phyloP scores from a whole-genome alignment of 1,140 invertebrate species.

The Thaumatotibia leucotreta region DNA sequence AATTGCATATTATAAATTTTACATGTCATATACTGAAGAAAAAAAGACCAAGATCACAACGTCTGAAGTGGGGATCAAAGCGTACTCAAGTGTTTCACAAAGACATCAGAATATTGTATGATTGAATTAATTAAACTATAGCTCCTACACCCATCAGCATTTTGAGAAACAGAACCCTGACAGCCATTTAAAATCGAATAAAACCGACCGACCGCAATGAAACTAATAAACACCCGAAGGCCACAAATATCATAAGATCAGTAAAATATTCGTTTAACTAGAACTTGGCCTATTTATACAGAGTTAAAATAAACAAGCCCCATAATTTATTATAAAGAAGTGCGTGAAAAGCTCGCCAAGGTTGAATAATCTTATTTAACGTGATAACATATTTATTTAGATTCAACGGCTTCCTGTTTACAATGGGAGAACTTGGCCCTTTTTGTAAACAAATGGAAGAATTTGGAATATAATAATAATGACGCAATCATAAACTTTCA shows the following conservation, averaged over 20 bases:
- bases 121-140: no score
- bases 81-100: no score
- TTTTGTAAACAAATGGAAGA: neutral
- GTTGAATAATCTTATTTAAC: neutral
- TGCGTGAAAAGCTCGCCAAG: neutral
- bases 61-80: no score
- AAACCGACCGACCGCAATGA: neutral
- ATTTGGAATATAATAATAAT: neutral
- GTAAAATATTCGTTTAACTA: neutral
- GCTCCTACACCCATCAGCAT: no score
- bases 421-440: neutral
- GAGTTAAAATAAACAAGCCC: neutral
- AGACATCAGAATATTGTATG: no score
- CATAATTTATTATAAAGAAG: slow-evolving; percentile 1
- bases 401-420: neutral
- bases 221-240: slow-evolving; percentile 6
- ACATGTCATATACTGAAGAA: no score
- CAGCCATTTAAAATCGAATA: neutral
- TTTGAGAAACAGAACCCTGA: no score
- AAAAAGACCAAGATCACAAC: no score
- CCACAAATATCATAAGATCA: slow-evolving; percentile 3
- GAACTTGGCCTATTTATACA: slow-evolving; percentile 5
- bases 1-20: no score
- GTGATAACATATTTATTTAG: slow-evolving; percentile 3
- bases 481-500: neutral